Evolutionary conservation across 2,113 vertebrate genomes (phyloP), one percentile per base, ranked within the genome.

Genomic region (Hiodon tergisus): DNA sequence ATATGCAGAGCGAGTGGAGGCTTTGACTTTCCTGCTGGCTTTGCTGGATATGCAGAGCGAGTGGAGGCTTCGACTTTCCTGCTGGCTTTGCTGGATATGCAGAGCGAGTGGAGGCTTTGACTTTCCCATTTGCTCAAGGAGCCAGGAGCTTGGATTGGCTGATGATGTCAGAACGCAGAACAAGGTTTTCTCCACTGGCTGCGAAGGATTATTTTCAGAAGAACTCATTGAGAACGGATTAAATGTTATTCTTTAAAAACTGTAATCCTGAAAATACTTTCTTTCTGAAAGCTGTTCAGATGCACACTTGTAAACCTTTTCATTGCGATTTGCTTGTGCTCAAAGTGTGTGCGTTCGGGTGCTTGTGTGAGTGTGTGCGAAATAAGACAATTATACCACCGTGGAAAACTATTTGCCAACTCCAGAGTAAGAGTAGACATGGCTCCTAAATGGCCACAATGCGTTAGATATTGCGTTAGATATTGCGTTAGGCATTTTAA

Each of bases 341-440:
- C 31, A 2, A 31, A 77, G 78, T 79, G 69, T 63, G 76, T 69
- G 11, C 61, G n/a, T 10, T 17, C n/a, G 6, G 9, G 4, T 9
- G 17, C 10, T 75, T 81, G 84, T 71, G 54, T 58, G 11, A 46
- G 55, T 14, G 54, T 55, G 69, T 58, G 54, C 47, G 69, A 46
- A 46, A 31, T 31, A 31, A 31, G 31, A 31, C 31, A 31, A 31
- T 31, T 31, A 31, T 31, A 2, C 31, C 31, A 31, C 31, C 31
- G 2, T 31, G 31, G 31, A 31, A 31, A 31, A 31, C 31, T 31
- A 31, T 31, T 80, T 71, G 81, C 73, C 46, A 6, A 4, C 65
- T 78, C n/a, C 55, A 7, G 83, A 76, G 75, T 77, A 31, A 31
- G 31, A 31, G 31, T 2, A 31, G 31, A 31, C 31, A 31, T 31